A percentile compares a stretch with the other conserved stretches of the same genome.
These are phyloP conservation scores for Synanceia verrucosa DNA, from an alignment of 2,797 vertebrate genomes.

Conservation along the genomic window DNA sequence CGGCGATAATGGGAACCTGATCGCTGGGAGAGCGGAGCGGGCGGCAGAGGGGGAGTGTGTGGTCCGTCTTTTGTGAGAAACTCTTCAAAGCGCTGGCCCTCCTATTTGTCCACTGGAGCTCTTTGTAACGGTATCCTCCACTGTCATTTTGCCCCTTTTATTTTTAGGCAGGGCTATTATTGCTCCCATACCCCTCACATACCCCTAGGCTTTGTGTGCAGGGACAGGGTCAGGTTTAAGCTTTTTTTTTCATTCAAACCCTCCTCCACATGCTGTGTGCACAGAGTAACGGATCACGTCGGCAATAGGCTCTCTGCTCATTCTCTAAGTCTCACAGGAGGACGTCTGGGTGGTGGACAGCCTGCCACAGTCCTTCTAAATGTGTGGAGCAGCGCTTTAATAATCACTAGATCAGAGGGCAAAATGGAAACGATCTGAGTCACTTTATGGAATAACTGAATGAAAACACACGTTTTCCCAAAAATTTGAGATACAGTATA, in stretches of 20 bases:
- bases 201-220: constrained; percentile 67
- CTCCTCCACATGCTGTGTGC: constrained; percentile 35
- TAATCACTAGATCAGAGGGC: neutral
- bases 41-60: constrained; percentile 23
- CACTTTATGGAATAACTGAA: neutral
- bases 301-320: constrained; percentile 22
- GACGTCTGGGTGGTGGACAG: neutral
- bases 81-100: constrained; percentile 70
- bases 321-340: constrained; percentile 22
- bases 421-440: neutral
- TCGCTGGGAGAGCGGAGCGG: constrained; percentile 47
- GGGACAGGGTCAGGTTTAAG: constrained; percentile 68
- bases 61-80: constrained; percentile 70
- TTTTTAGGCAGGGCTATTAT: constrained; percentile 76
- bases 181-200: constrained; percentile 64
- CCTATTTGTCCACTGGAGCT: constrained; percentile 68
- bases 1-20: constrained; percentile 71
- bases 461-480: neutral
- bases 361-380: neutral
- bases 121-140: constrained; percentile 78
- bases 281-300: constrained; percentile 34
- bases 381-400: too few species aligned
- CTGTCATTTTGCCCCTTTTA: constrained; percentile 82
- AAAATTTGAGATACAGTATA: neutral
- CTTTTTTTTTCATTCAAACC: constrained; percentile 22